Conservation (phyloP, 1,140 invertebrate species). For the Pogonus chalceus region DNA sequence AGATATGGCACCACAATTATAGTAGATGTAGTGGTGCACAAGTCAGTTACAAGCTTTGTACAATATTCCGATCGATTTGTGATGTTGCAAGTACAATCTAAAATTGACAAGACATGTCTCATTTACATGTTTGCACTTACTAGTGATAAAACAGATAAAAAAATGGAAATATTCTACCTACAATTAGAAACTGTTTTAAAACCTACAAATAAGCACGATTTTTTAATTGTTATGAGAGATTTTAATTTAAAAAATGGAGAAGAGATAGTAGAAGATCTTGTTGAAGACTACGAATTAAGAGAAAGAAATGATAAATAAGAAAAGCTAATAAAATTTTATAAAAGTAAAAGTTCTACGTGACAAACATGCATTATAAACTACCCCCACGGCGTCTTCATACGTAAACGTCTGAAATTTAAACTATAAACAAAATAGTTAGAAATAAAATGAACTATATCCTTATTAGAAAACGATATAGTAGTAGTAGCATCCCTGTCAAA, state of each 20-base stretch:
- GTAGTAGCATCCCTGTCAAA: too few relatives aligned
- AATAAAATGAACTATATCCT: too few relatives aligned
- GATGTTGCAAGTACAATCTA: constrained; percentile 12
- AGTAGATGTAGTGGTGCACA: constrained; percentile 3
- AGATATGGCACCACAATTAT: constrained; percentile 18
- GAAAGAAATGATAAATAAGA: too few relatives aligned
- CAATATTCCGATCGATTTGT: constrained; percentile 16
- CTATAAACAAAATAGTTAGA: too few relatives aligned
- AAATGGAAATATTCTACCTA: constrained; percentile 23
- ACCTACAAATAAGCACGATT: too few relatives aligned
- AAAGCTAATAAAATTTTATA: too few relatives aligned
- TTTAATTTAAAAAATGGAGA: constrained; percentile 24
- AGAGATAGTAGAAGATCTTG: constrained; percentile 17
- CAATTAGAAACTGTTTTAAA: constrained; percentile 12
- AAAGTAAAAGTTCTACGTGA: too few relatives aligned
- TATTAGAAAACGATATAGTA: too few relatives aligned
- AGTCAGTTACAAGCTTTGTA: too few relatives aligned
- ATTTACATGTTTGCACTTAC: constrained; percentile 31
- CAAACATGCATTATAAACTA: too few relatives aligned
- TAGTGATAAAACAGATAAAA: constrained; percentile 15
- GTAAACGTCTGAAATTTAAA: too few relatives aligned
- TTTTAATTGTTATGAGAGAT: constrained; percentile 18
- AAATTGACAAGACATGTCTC: constrained; percentile 17
- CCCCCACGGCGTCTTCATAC: too few relatives aligned
- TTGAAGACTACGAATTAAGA: constrained; percentile 12